phyloP scores from a whole-genome alignment of 2,888 invertebrate genomes.

The Patella caerulea region DNA sequence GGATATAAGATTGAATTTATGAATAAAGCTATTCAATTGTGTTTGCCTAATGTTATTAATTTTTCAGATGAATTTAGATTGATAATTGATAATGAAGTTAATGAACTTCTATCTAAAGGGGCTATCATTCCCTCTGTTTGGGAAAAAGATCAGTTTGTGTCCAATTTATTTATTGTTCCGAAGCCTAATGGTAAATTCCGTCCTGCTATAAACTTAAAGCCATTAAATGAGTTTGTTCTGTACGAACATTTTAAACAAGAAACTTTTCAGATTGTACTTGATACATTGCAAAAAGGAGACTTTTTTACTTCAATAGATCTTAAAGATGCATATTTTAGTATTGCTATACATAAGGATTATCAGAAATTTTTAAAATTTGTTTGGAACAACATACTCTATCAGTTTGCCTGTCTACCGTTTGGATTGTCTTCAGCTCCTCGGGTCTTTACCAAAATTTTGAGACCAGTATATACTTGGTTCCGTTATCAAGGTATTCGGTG shows the following conservation, averaged over 20 bases:
- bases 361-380: conserved; percentile 25
- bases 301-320: background rate
- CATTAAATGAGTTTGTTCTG: background rate
- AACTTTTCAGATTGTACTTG: background rate
- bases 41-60: background rate
- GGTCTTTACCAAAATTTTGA: background rate
- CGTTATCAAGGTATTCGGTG: conserved; percentile 15
- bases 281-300: background rate
- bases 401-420: conserved; percentile 15
- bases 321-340: background rate
- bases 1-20: background rate
- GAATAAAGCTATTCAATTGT: background rate
- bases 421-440: background rate
- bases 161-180: conserved; percentile 2
- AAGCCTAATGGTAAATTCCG: background rate
- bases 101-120: background rate
- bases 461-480: background rate
- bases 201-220: background rate
- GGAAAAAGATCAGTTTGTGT: background rate
- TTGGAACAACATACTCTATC: conserved; percentile 18
- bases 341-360: conserved; percentile 14
- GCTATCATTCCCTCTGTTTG: background rate
- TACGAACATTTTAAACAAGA: conserved; percentile 1
- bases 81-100: background rate
- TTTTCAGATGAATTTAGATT: background rate